phyloP scores from a whole-genome alignment of 2,888 invertebrate species.

The Spisula solida region DNA sequence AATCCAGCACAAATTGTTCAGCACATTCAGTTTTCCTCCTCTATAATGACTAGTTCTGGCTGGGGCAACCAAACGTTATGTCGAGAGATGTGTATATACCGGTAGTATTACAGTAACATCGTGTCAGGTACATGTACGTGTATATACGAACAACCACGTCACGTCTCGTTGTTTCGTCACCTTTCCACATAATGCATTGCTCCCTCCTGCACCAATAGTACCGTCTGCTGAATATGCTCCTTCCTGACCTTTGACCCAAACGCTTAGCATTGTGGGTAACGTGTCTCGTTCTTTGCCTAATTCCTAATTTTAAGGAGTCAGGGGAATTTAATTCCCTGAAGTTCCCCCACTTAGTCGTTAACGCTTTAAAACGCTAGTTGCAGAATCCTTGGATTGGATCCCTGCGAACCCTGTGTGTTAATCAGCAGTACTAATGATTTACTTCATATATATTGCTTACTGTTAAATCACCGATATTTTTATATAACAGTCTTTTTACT shows the following conservation, averaged over 20 bases:
- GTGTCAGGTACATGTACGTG: not conserved
- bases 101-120: not conserved
- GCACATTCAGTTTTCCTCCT: conserved; percentile 38
- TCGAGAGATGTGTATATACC: conserved; percentile 10
- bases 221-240: conserved; percentile 38
- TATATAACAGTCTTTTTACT: conserved; percentile 33
- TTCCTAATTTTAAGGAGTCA: conserved; percentile 21
- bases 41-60: conserved; percentile 66
- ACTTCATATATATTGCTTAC: conserved; percentile 48
- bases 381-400: conserved; percentile 33
- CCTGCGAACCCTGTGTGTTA: conserved; percentile 42
- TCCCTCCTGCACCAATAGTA: conserved; percentile 56
- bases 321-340: conserved; percentile 72
- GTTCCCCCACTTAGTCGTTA: conserved; percentile 31
- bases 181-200: conserved; percentile 13
- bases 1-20: conserved; percentile 34
- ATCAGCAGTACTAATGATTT: conserved; percentile 52
- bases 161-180: not conserved
- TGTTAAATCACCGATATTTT: conserved; percentile 33
- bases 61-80: conserved; percentile 34
- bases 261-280: conserved; percentile 56
- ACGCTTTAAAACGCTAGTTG: conserved; percentile 29
- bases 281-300: not conserved
- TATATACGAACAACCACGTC: not conserved
- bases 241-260: conserved; percentile 40